Conservation (phyloP, 1,140 invertebrate species). For the Scaptomyza pallida region DNA sequence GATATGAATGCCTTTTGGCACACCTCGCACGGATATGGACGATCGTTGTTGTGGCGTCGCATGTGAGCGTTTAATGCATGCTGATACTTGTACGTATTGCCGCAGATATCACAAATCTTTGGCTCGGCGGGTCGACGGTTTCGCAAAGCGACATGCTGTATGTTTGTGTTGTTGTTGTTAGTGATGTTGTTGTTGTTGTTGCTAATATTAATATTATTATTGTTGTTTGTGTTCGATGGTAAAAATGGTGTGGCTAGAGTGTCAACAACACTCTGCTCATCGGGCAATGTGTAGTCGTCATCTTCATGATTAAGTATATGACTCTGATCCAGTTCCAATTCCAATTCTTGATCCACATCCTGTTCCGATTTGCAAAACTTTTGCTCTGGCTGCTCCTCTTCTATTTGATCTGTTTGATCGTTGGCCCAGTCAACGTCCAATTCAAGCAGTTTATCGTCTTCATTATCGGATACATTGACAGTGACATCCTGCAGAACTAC, state of each 20-base stretch:
- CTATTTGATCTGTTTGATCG: constrained; percentile 2
- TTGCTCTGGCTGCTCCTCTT: background rate
- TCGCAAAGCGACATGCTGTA: background rate
- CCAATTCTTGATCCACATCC: constrained; percentile 12
- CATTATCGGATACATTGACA: constrained; percentile 6
- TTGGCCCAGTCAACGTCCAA: constrained; percentile 29
- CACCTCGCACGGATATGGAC: constrained; percentile 75
- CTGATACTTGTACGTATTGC: constrained; percentile 81
- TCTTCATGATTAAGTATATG: constrained; percentile 7
- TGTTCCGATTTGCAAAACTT: constrained; percentile 6
- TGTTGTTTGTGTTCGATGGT: background rate
- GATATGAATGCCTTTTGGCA: constrained; percentile 82
- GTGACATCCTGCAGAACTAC: constrained; percentile 18
- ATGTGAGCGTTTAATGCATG: constrained; percentile 81
- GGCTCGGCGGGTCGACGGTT: constrained; percentile 45
- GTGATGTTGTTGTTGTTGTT: background rate
- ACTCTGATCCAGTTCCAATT: constrained; percentile 7
- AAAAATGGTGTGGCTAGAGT: background rate
- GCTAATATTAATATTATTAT: background rate
- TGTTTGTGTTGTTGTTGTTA: background rate
- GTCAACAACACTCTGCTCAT: background rate
- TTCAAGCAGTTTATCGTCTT: constrained; percentile 33
- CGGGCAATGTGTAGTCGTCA: constrained; percentile 14
- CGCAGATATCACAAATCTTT: constrained; percentile 82
- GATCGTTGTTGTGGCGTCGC: constrained; percentile 77